Base-by-base conservation (phyloP, 1,140 invertebrate genomes). In the Helicoverpa zea region DNA sequence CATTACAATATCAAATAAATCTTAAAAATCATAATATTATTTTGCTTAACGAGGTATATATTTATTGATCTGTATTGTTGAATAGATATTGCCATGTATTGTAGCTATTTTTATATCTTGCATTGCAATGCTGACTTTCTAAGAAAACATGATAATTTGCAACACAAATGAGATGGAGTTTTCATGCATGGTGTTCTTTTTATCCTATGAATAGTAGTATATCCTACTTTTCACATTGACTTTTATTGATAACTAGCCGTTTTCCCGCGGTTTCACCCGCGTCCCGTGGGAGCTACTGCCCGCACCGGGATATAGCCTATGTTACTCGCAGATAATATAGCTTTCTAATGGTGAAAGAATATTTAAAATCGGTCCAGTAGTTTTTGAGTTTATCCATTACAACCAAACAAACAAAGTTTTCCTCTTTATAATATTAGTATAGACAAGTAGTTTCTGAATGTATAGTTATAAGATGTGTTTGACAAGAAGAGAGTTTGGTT, bases 61-160 rank as follows among this genome's bases (percentile, higher is more conserved):
- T 23, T 52, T 30, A 23, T 29, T 70, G 29, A 30, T 66, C 43
- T 47, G 4, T 14, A 35, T 14, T 64, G n/a, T 13, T 49, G 18
- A 4, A 70, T 23, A 14, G 16, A 11, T 52, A 52, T 51, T 52
- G 43, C 66, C 51, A 68, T 68, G 47, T 70, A 70, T 70, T 49
- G 47, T n/a, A 70, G 49, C 63, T 49, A 66, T 70, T 52, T 68
- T 70, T 52, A 70, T 64, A 64, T 12, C 30, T 64, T 70, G 66
- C 66, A 49, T 23, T 54, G 66, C 66, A 70, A 29, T 70, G 18
- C 66, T 52, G 49, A 70, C 66, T 70, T 70, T 70, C 66, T 70
- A 70, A 70, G 66, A 70, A 70, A 70, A 52, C 16, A 70, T 70
- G 66, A 29, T 70, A 49, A 70, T 70, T 70, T 70, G 66, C 66